Base-by-base conservation (phyloP, 2,888 invertebrate species). In the Amiota minor region DNA sequence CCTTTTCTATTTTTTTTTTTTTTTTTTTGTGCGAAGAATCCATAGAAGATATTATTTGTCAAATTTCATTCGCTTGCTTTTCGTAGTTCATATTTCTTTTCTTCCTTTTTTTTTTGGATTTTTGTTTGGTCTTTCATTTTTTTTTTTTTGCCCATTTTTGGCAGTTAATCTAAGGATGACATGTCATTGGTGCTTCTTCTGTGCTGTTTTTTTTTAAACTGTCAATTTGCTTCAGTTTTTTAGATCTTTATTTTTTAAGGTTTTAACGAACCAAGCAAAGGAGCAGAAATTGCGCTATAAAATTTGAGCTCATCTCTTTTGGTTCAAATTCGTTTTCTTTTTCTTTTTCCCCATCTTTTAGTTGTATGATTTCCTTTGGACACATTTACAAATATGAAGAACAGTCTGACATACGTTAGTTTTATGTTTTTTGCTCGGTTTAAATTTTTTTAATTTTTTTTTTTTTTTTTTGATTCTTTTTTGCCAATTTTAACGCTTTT, bases 1-100 rank as follows among this genome's bases (percentile, higher is more conserved):
- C 83, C 78, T 75, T 85, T 82, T 83, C 85, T n/a, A n/a, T 85
- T 70, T 83, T 78, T 2, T 6, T 35, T 35, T 8, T 35, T 35
- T 35, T 35, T 6, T 35, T 35, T 35, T 35, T 35, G 35, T 23
- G 3, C 23, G 6, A 78, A 78, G 82, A 83, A 85, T 83, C 85
- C 85, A 85, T 83, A 85, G 83, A 83, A 83, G n/a, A n/a, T n/a
- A 85, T 83, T 85, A 85, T 85, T 83, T 85, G 83, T 83, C 83
- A 83, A 83, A 83, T 85, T 85, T 85, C 85, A 80, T 78, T 85
- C 78, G 81, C 85, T 84, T 85, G 82, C 79, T 83, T 83, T 83
- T 80, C 80, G 76, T 80, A 81, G 80, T 81, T 83, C 76, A 78
- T 80, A 77, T 80, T 73, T 79, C n/a, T 77, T 71, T 72, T 74